These are phyloP conservation scores for Phallusia fumigata DNA, from an alignment of 23 tunicate species.

Conservation along the genomic window DNA sequence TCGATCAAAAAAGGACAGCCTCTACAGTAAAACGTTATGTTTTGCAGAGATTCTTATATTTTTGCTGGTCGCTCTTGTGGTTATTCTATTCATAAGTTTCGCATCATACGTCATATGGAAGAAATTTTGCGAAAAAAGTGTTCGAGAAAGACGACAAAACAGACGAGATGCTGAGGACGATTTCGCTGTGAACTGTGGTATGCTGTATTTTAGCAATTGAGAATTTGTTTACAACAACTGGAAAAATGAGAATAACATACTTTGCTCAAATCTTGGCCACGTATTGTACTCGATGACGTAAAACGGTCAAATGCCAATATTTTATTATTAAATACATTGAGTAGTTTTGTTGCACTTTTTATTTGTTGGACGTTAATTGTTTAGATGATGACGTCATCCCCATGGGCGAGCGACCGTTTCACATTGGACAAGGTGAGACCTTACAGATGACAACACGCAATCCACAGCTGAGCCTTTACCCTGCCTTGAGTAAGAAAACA, in stretches of 20 bases:
- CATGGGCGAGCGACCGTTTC: background rate
- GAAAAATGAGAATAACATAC: too few relatives aligned
- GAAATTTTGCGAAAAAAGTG: conserved; percentile 13
- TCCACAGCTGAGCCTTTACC: background rate
- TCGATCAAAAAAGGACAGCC: too few relatives aligned
- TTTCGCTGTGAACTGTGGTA: background rate
- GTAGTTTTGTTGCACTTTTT: too few relatives aligned
- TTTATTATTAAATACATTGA: too few relatives aligned
- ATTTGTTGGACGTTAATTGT: too few relatives aligned
- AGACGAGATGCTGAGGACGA: background rate
- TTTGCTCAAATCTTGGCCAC: too few relatives aligned
- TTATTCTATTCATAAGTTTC: conserved; percentile 7
- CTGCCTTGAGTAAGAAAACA: background rate
- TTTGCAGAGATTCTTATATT: conserved; percentile 12
- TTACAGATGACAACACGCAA: background rate
- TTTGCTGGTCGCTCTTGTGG: background rate
- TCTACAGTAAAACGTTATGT: background rate
- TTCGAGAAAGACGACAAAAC: background rate
- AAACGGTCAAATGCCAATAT: too few relatives aligned
- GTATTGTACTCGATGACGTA: too few relatives aligned
- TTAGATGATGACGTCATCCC: background rate
- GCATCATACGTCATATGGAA: conserved; percentile 28
- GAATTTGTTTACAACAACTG: too few relatives aligned
- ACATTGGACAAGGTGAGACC: background rate
- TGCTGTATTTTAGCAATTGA: background rate